Conservation (phyloP, 2,113 vertebrate species). For the Martes martes region DNA sequence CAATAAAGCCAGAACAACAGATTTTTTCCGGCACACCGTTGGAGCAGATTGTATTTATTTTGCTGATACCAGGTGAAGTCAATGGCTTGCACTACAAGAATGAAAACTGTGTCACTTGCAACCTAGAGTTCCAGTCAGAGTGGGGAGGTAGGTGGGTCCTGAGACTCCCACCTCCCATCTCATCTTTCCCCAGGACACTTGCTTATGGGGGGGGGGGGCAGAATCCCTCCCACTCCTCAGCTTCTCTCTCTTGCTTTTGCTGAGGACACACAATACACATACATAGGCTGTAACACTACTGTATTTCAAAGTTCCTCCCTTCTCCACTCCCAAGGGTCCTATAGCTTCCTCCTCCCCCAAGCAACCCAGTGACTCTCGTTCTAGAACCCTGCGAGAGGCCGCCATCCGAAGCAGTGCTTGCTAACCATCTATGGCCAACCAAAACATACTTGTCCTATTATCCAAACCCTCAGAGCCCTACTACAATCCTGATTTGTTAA, state of each 20-base stretch:
- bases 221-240: background rate
- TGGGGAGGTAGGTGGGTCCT: no score
- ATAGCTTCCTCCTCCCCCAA: background rate
- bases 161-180: background rate
- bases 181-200: background rate
- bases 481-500: background rate
- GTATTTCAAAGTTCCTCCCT: background rate
- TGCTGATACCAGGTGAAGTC: background rate
- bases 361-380: background rate
- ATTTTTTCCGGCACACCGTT: background rate
- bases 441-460: background rate
- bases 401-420: background rate
- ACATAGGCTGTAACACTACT: background rate
- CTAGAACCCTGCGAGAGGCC: background rate
- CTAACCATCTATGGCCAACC: background rate
- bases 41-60: conserved; percentile 6
- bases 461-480: background rate
- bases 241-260: background rate
- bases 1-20: background rate
- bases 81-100: background rate
- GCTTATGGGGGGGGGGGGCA: accelerated
- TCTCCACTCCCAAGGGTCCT: background rate
- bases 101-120: background rate
- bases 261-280: background rate
- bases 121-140: background rate